A percentile compares a stretch with the other conserved stretches of the same genome.
Conservation (phyloP, 2,113 vertebrate species). For the Rhipidura dahli region DNA sequence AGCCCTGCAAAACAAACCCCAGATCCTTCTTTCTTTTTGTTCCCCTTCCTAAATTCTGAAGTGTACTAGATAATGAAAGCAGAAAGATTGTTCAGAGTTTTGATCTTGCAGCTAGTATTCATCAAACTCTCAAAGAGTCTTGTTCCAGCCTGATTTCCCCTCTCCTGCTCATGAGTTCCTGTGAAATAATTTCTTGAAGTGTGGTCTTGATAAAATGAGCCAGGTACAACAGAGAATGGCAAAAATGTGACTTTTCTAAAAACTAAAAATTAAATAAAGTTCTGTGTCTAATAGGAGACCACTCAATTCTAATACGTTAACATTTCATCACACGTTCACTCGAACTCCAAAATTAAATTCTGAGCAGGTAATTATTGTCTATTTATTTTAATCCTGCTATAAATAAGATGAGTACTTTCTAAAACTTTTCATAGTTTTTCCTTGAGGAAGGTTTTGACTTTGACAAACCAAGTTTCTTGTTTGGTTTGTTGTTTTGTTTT, state of each 20-base stretch:
- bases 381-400: neutral
- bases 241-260: neutral
- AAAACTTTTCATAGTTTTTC: neutral
- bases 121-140: neutral
- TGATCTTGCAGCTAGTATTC: neutral
- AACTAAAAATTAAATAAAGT: neutral
- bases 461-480: neutral
- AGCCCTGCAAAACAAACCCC: neutral
- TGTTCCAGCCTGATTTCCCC: neutral
- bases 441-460: neutral
- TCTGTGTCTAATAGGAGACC: neutral
- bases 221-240: neutral
- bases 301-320: neutral
- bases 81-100: neutral
- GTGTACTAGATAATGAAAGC: neutral
- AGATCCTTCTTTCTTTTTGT: neutral
- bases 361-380: neutral
- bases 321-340: neutral
- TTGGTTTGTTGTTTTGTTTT: neutral
- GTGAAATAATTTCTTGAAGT: neutral
- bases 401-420: neutral
- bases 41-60: neutral
- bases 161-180: neutral
- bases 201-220: neutral
- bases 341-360: neutral